Conservation (phyloP, 2,113 vertebrate genomes). For the Chinchilla lanigera region DNA sequence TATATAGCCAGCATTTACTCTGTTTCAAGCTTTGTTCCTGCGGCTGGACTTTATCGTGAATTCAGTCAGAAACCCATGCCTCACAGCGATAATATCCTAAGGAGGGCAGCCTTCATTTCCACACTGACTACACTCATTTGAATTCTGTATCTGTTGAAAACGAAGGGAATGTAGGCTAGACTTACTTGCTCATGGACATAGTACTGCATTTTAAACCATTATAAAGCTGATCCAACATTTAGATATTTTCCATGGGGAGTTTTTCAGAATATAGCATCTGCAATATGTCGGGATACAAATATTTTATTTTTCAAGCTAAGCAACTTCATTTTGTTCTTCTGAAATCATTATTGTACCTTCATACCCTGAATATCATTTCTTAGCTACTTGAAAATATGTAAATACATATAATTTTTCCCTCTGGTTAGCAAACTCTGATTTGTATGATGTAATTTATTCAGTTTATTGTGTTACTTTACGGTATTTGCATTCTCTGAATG, state of each 20-base stretch:
- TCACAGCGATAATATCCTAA: neutral
- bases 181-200: neutral
- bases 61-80: neutral
- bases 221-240: neutral
- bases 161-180: neutral
- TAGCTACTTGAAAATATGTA: neutral
- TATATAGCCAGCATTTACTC: neutral
- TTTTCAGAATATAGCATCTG: neutral
- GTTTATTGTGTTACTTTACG: constrained; percentile 2
- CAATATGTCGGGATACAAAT: neutral
- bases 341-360: neutral
- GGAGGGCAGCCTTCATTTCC: neutral
- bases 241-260: neutral
- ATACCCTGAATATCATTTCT: neutral
- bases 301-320: constrained; percentile 49
- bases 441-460: neutral
- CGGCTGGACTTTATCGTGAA: neutral
- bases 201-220: neutral
- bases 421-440: constrained; percentile 30
- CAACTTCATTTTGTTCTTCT: neutral
- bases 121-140: neutral
- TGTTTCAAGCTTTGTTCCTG: neutral
- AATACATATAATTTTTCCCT: neutral
- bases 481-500: constrained; percentile 5
- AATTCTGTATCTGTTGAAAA: neutral